Percentiles rank a stretch among this genome's conserved stretches.
These are phyloP conservation scores for Calonectris borealis DNA, from an alignment of 2,113 vertebrate genomes.

Conservation along the genomic window DNA sequence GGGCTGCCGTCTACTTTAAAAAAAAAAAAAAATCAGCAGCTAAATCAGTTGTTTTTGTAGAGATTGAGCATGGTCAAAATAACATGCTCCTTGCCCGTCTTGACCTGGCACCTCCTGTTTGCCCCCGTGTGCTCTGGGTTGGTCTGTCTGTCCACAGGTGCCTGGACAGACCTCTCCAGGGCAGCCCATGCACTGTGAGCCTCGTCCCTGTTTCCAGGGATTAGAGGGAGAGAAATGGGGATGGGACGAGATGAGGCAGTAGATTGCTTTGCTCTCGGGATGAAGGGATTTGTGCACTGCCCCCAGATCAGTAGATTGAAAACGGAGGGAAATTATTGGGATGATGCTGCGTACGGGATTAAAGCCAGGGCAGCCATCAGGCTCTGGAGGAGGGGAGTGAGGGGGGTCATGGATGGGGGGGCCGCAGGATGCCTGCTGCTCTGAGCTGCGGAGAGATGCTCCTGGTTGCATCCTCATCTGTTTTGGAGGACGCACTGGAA, in stretches of 20 bases:
- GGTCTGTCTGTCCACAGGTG: rapidly evolving
- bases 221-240: conserved; percentile 20
- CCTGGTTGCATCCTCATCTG: background rate
- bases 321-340: conserved; percentile 14
- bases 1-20: background rate
- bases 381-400: background rate
- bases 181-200: background rate
- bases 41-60: background rate
- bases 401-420: background rate
- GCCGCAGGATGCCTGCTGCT: rapidly evolving
- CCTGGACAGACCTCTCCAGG: background rate
- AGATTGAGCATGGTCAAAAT: background rate
- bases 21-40: background rate
- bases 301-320: conserved; percentile 54
- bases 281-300: conserved; percentile 49
- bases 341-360: conserved; percentile 54
- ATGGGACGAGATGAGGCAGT: conserved; percentile 31
- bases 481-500: background rate
- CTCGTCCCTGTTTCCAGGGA: background rate
- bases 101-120: background rate
- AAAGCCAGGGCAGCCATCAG: background rate
- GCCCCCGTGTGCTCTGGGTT: rapidly evolving
- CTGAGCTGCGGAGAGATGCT: background rate
- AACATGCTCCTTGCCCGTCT: background rate
- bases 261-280: conserved; percentile 24